Evolutionary conservation across 2,113 vertebrate species (phyloP).

Genomic region (Crotalus horridus): DNA sequence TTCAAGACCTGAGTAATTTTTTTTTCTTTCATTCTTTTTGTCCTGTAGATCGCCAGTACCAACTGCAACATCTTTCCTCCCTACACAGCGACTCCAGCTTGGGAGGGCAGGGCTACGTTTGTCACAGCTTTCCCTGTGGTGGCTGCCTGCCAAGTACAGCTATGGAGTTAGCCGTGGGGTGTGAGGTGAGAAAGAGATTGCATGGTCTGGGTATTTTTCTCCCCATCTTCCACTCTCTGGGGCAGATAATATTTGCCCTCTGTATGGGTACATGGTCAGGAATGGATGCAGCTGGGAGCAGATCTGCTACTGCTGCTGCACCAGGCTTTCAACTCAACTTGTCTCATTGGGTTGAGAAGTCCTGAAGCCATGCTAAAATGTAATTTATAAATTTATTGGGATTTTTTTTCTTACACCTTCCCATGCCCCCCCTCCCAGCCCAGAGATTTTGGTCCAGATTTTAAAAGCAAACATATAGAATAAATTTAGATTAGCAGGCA

Average conservation of each 20-base stretch:
- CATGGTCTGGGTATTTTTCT: conserved; percentile 77
- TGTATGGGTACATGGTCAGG: conserved; percentile 67
- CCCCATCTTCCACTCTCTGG: conserved; percentile 63
- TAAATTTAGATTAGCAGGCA: conserved; percentile 68
- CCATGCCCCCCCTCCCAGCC: conserved; percentile 29
- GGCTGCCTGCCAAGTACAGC: conserved; percentile 86
- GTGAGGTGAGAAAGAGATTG: conserved; percentile 88
- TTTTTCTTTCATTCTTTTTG: conserved; percentile 81
- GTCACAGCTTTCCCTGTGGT: conserved; percentile 85
- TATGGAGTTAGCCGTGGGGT: conserved; percentile 86
- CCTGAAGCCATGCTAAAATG: conserved; percentile 63
- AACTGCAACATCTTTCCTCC: conserved; percentile 88
- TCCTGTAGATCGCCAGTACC: conserved; percentile 87
- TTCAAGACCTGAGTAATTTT: conserved; percentile 80
- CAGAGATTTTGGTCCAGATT: conserved; percentile 45
- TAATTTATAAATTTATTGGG: conserved; percentile 69
- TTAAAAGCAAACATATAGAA: conserved; percentile 52
- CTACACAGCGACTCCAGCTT: conserved; percentile 87
- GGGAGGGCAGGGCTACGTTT: conserved; percentile 85
- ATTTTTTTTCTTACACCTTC: conserved; percentile 30
- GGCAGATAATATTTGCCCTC: conserved; percentile 70
- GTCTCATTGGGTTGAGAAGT: conserved; percentile 68
- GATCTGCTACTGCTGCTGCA: conserved; percentile 64
- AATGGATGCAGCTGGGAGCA: conserved; percentile 62
- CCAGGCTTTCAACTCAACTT: conserved; percentile 55